phyloP scores from a whole-genome alignment of 1,140 invertebrate genomes.

The Ceratina japonica region DNA sequence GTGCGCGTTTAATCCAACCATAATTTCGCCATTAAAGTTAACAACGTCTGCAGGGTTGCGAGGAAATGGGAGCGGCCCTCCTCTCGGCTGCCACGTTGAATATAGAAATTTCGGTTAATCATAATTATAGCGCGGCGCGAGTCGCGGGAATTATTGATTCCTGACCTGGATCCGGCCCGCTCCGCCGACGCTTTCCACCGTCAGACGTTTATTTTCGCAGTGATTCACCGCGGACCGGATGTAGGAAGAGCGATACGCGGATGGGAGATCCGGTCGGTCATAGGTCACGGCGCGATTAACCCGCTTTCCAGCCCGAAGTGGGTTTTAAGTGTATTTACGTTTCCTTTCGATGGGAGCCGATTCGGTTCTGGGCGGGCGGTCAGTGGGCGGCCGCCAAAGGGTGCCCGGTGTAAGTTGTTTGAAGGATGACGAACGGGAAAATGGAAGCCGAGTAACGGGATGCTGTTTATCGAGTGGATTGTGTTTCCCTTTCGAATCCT shows the following conservation, averaged over 20 bases:
- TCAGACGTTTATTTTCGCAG: not conserved
- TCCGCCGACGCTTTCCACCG: not conserved
- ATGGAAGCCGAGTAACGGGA: too few relatives aligned
- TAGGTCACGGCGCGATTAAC: constrained; percentile 13
- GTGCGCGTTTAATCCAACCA: constrained; percentile 34
- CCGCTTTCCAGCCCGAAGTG: constrained; percentile 9
- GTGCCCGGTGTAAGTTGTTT: not conserved
- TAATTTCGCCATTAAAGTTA: constrained; percentile 55
- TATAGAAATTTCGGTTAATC: constrained; percentile 48
- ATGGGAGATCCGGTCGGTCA: not conserved
- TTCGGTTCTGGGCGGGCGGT: not conserved
- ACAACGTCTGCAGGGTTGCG: constrained; percentile 17
- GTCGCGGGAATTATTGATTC: constrained; percentile 34
- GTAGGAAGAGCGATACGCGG: too few relatives aligned
- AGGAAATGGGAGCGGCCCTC: not conserved
- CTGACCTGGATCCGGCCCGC: not conserved
- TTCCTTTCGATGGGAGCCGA: constrained; percentile 27
- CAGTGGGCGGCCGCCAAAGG: not conserved
- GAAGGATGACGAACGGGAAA: not conserved
- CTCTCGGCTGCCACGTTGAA: constrained; percentile 23
- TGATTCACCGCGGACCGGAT: not conserved
- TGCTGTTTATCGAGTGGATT: too few relatives aligned
- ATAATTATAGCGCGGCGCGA: constrained; percentile 27
- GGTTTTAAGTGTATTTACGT: constrained; percentile 30
- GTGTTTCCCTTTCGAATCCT: too few relatives aligned